Evolutionary conservation across 2,797 vertebrate species (phyloP).

Genomic region (Thamnophis elegans): DNA sequence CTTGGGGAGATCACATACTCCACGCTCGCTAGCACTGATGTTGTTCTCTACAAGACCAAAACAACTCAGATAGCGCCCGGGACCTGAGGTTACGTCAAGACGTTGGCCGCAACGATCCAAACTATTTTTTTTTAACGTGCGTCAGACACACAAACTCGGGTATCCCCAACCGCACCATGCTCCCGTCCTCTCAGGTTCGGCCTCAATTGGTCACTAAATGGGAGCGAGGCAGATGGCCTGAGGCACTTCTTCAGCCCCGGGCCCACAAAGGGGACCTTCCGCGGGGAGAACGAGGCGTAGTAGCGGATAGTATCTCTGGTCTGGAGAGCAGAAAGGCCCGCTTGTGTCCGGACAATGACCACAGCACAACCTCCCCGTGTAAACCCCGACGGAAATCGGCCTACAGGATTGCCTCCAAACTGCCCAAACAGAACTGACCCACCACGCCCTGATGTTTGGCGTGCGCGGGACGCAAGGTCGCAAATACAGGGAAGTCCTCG

Average conservation of each 20-base stretch:
- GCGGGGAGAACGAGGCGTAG: background rate
- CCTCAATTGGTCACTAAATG: background rate
- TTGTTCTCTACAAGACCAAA: background rate
- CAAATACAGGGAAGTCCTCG: background rate
- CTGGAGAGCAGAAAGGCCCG: background rate
- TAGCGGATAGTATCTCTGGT: background rate
- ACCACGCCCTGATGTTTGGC: accelerated
- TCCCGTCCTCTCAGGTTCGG: background rate
- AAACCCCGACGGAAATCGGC: background rate
- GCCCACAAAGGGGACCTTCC: background rate
- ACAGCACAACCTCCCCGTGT: background rate
- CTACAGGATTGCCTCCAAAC: background rate
- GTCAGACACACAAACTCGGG: background rate
- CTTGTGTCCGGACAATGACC: slow-evolving; percentile 18
- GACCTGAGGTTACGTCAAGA: background rate
- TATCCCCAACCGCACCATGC: accelerated
- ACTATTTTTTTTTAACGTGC: background rate
- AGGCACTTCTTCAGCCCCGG: background rate
- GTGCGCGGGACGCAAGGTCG: background rate
- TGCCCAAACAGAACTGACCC: background rate
- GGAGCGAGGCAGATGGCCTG: background rate
- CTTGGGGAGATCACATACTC: background rate
- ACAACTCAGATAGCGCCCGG: background rate
- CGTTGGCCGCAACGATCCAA: background rate
- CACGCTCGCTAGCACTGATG: background rate